Conservation (phyloP, 2,888 invertebrate genomes). For the Eupsilia transversa region DNA sequence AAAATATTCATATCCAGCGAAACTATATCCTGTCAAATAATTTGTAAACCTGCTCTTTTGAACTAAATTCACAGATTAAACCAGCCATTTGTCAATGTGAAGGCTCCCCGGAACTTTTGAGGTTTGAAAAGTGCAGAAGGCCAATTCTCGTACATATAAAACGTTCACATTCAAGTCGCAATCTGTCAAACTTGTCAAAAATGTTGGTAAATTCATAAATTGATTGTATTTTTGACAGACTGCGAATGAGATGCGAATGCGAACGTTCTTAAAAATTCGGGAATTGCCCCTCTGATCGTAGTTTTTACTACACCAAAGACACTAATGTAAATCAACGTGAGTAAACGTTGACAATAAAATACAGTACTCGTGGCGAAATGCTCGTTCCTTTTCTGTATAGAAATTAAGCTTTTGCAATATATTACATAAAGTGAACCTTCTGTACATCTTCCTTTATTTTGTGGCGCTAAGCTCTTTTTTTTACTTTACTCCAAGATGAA, state of each 20-base stretch:
- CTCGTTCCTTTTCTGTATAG: background rate
- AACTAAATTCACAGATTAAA: background rate
- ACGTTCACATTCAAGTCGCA: too few species aligned
- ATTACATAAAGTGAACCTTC: conserved; percentile 6
- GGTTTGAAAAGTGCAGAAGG: background rate
- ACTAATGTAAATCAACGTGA: background rate
- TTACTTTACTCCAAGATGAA: conserved; percentile 31
- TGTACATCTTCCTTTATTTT: background rate
- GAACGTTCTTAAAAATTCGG: too few species aligned
- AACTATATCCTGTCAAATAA: background rate
- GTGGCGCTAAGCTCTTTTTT: conserved; percentile 11
- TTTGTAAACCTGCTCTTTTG: background rate
- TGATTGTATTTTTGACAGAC: too few species aligned
- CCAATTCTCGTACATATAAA: too few species aligned
- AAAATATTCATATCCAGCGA: background rate
- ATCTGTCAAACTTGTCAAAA: too few species aligned
- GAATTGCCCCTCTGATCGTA: too few species aligned
- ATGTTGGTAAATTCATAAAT: too few species aligned
- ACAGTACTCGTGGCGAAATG: background rate
- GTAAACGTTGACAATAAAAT: background rate
- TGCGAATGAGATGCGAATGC: too few species aligned
- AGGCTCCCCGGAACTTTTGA: background rate
- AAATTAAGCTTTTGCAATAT: background rate
- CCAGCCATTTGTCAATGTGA: background rate
- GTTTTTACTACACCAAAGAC: background rate